Evolutionary conservation across 2,888 invertebrate species (phyloP).

Genomic region (Coelopa pilipes): DNA sequence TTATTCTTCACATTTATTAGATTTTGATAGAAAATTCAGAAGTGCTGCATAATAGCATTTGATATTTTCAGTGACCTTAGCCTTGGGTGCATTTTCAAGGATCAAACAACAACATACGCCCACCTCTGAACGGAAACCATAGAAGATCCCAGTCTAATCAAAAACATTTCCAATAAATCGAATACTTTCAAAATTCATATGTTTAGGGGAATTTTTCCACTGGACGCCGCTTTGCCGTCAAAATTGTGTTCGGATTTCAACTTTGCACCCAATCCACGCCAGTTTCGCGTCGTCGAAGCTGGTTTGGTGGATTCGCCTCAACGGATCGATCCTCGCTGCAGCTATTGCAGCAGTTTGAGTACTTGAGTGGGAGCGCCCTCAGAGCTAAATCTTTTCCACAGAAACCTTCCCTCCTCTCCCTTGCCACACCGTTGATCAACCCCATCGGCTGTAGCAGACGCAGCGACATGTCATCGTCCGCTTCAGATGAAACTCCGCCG

Average conservation of each 20-base stretch:
- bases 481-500: conserved; percentile 38
- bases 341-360: conserved; percentile 2
- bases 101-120: background rate
- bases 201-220: conserved; percentile 1
- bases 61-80: conserved; percentile 12
- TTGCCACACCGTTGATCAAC: conserved; percentile 27
- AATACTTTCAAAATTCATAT: conserved; percentile 18
- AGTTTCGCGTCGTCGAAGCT: conserved; percentile 41
- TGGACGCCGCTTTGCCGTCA: conserved; percentile 31
- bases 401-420: background rate
- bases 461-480: conserved; percentile 32
- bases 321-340: conserved; percentile 25
- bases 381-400: conserved; percentile 3
- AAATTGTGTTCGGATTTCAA: conserved; percentile 46
- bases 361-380: conserved; percentile 34
- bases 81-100: conserved; percentile 15
- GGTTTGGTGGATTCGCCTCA: conserved; percentile 44
- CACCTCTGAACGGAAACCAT: background rate
- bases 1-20: background rate
- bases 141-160: conserved; percentile 15
- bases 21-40: background rate
- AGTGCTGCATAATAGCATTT: background rate
- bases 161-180: conserved; percentile 2
- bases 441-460: background rate
- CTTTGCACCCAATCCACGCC: conserved; percentile 44